Evolutionary conservation across 1,140 invertebrate genomes (phyloP).

Genomic region (Scaptomyza hsui): DNA sequence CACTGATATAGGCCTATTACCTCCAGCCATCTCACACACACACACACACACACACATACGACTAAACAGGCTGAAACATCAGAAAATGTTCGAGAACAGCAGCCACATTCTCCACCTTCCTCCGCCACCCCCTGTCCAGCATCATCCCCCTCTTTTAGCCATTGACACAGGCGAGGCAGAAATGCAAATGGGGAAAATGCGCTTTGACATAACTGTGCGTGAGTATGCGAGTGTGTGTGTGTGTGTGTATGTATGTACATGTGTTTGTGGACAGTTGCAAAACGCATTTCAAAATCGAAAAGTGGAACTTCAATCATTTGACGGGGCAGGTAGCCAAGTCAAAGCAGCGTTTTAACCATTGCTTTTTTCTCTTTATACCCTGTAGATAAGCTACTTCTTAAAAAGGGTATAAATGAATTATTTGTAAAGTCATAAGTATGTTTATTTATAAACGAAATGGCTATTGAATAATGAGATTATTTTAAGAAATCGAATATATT

Average conservation of each 20-base stretch:
- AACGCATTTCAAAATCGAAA: conserved; percentile 78
- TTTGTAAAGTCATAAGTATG: background rate
- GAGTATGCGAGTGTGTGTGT: conserved; percentile 23
- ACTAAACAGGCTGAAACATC: conserved; percentile 60
- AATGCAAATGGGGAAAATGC: conserved; percentile 77
- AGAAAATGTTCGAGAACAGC: conserved; percentile 58
- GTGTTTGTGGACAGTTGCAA: conserved; percentile 60
- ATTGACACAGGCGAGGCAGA: conserved; percentile 41
- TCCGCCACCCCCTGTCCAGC: conserved; percentile 7
- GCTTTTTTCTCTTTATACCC: conserved; percentile 33
- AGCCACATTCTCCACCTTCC: conserved; percentile 22
- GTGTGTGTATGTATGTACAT: conserved; percentile 26
- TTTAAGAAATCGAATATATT: no score
- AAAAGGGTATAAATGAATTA: background rate
- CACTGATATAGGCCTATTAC: conserved; percentile 20
- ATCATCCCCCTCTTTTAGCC: background rate
- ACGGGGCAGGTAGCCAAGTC: conserved; percentile 50
- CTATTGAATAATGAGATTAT: no score
- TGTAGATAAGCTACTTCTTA: background rate
- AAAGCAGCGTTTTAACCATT: conserved; percentile 14
- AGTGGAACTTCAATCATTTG: conserved; percentile 75
- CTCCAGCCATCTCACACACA: background rate
- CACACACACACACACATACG: conserved; percentile 11
- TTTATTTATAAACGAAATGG: background rate
- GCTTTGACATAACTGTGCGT: conserved; percentile 65